Base-by-base conservation (phyloP, 2,797 vertebrate species). In the Phalloptychus januarius region DNA sequence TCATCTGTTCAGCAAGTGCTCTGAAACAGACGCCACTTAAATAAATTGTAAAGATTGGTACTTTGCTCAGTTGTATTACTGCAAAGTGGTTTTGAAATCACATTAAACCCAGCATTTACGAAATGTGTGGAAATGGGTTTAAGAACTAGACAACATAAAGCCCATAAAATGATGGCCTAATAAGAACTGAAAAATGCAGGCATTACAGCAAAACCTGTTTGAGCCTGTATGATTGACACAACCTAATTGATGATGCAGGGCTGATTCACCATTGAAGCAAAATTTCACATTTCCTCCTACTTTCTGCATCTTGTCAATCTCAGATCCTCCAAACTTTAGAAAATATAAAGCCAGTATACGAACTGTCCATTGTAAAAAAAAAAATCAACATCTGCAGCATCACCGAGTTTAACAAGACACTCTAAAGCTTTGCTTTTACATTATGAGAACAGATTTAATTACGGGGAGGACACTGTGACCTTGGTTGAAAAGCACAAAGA, bases 191-290 rank as follows among this genome's bases (percentile, higher is more conserved):
- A 58, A 42, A 56, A 58, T 42, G 12, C 6, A 6, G 72, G 44
- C 15, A 40, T 40, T 12, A 44, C 4, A 56, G 25, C 15, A 45
- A 63, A 20, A 63, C 65, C 40, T n/a, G 40, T n/a, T 44, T n/a
- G 38, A 18, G n/a, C 40, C 40, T 1, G 0, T 69, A 20, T 69
- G 40, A 69, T 69, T 69, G 65, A 69, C 38, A 69, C 38, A 25
- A 40, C 63, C 38, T 72, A 36, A 67, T 18, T 56, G 70, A 54
- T 25, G 33, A 54, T 52, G 72, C 77, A 13, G 23, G 25, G 25
- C 36, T 81, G 80, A 87, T 20, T 85, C 72, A 79, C 58, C 12
- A 18, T 15, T 48, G 2, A 70, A 56, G n/a, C 61, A 45, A 73
- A 75, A 77, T 67, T 7, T 45, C 42, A 75, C 45, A 67, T 79